These are phyloP conservation scores for Scleropages formosus DNA, from an alignment of 2,797 vertebrate genomes.

Conservation along the genomic window DNA sequence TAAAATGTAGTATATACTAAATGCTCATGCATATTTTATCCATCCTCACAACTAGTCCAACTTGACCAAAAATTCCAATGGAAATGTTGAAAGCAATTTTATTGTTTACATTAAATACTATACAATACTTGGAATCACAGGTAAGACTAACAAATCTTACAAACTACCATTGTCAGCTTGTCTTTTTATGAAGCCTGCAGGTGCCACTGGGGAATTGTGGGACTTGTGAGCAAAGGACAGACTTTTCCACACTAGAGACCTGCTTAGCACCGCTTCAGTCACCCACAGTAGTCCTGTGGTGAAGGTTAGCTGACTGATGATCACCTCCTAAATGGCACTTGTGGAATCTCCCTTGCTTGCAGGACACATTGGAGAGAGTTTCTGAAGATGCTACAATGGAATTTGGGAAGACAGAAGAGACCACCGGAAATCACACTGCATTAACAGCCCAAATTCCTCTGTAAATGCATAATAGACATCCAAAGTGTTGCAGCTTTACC, in stretches of 20 bases:
- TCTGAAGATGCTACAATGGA: neutral
- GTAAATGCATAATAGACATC: constrained; percentile 12
- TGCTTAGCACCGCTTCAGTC: neutral
- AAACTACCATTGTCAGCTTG: no score
- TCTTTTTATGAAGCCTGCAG: neutral
- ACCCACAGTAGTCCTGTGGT: neutral
- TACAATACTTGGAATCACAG: constrained; percentile 16
- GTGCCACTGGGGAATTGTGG: no score
- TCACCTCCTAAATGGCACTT: neutral
- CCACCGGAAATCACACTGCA: neutral
- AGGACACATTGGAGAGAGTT: neutral
- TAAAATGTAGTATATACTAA: neutral
- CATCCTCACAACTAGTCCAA: neutral
- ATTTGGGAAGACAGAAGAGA: neutral
- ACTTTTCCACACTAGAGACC: neutral
- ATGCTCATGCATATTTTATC: neutral
- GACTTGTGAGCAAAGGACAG: neutral
- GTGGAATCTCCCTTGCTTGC: neutral
- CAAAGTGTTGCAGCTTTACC: neutral
- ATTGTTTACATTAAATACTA: constrained; percentile 13
- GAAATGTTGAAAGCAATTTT: constrained; percentile 28
- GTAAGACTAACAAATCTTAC: neutral
- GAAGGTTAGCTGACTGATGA: neutral
- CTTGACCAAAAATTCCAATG: neutral
- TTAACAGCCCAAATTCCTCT: neutral